phyloP scores from a whole-genome alignment of 2,113 vertebrate species.

The Scomber japonicus region DNA sequence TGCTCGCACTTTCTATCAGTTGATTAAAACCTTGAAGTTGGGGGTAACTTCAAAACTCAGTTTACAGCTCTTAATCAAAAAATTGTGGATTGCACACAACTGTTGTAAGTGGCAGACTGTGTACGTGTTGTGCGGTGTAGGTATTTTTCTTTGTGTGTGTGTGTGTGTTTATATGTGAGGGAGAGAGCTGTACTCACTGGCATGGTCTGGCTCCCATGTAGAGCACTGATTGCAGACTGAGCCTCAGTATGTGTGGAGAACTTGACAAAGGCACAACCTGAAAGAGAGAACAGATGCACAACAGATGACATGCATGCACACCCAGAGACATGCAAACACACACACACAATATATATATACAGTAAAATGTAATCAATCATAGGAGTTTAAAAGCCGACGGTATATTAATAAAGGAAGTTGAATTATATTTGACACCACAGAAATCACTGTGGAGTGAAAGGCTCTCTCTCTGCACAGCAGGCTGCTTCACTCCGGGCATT shows the following conservation, averaged over 20 bases:
- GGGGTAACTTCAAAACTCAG: background rate
- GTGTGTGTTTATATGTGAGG: background rate
- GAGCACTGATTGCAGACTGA: slow-evolving; percentile 96
- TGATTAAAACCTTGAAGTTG: slow-evolving; percentile 45
- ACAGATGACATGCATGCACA: slow-evolving; percentile 4
- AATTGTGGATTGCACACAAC: background rate
- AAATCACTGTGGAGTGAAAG: slow-evolving; percentile 62
- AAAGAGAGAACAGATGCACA: slow-evolving; percentile 62
- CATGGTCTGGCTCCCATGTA: slow-evolving; percentile 99
- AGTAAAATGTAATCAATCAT: slow-evolving; percentile 54
- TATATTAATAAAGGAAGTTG: slow-evolving; percentile 65
- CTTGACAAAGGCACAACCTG: slow-evolving; percentile 99
- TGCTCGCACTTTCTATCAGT: slow-evolving; percentile 22
- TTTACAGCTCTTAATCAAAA: slow-evolving; percentile 29
- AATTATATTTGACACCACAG: slow-evolving; percentile 67
- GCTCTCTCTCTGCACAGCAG: slow-evolving; percentile 71
- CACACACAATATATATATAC: slow-evolving; percentile 22
- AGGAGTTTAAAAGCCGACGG: slow-evolving; percentile 41
- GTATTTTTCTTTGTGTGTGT: background rate
- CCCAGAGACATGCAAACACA: slow-evolving; percentile 18
- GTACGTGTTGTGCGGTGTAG: background rate
- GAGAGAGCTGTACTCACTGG: slow-evolving; percentile 90
- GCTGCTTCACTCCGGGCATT: slow-evolving; percentile 69
- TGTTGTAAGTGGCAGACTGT: background rate
- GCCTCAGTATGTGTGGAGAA: slow-evolving; percentile 98